Evolutionary conservation across 2,797 vertebrate species (phyloP).

Genomic region (Galaxias olidus): DNA sequence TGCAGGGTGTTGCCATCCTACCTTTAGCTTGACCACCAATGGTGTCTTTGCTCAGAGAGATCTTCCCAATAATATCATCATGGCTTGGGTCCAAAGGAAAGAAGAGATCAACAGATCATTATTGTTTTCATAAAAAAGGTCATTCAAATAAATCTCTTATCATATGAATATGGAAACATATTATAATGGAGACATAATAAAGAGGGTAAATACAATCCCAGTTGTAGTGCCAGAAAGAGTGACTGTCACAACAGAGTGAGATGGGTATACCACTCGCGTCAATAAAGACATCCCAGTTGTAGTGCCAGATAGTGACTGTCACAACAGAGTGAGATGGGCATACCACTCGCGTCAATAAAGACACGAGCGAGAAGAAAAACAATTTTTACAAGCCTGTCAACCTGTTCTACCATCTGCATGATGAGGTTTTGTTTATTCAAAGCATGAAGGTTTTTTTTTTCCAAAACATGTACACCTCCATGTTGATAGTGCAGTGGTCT

Average conservation of each 20-base stretch:
- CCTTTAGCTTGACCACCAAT: constrained; percentile 83
- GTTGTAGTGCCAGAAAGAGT: no score
- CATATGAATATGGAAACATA: not conserved
- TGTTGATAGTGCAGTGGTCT: no score
- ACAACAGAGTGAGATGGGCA: constrained; percentile 5
- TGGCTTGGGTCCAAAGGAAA: constrained; percentile 71
- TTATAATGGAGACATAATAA: not conserved
- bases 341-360: not conserved
- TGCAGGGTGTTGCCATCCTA: constrained; percentile 50
- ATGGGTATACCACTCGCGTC: not conserved
- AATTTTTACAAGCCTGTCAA: constrained; percentile 39
- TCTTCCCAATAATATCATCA: constrained; percentile 91
- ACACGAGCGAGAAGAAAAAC: constrained; percentile 10
- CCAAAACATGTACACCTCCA: constrained; percentile 36
- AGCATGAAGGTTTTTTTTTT: constrained; percentile 29
- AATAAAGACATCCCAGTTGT: not conserved
- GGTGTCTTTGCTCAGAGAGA: constrained; percentile 82
- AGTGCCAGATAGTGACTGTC: no score
- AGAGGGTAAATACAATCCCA: not conserved
- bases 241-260: constrained; percentile 6
- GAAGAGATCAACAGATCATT: not conserved
- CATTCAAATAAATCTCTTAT: not conserved
- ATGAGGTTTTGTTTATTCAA: constrained; percentile 55
- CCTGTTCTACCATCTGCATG: constrained; percentile 43
- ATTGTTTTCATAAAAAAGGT: not conserved